Conservation (phyloP, 2,113 vertebrate genomes). For the Vulpes lagopus region DNA sequence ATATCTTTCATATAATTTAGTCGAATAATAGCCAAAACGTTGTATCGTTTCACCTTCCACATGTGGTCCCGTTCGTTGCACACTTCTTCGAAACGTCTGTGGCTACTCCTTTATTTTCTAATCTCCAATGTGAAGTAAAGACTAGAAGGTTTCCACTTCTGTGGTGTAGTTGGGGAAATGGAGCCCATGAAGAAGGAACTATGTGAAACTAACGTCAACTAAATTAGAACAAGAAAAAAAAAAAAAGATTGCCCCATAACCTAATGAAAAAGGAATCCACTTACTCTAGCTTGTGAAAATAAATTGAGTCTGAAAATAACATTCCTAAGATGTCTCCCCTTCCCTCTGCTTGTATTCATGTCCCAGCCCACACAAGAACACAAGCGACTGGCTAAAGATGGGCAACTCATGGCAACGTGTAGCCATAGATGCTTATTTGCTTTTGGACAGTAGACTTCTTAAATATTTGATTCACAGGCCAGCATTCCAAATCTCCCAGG, state of each 20-base stretch:
- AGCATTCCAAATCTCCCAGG: background rate
- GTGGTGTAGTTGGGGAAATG: background rate
- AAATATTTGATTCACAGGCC: background rate
- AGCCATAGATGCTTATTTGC: background rate
- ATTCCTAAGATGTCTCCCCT: background rate
- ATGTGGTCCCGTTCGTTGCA: background rate
- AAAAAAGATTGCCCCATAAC: background rate
- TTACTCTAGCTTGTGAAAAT: background rate
- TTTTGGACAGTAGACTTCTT: background rate
- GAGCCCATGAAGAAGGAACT: background rate
- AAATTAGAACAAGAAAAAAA: slow-evolving; percentile 1
- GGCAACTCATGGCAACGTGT: background rate
- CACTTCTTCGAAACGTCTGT: background rate
- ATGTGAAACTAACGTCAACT: background rate
- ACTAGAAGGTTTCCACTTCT: background rate
- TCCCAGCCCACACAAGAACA: background rate
- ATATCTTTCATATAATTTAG: background rate
- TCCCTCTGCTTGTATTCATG: background rate
- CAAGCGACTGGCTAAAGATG: background rate
- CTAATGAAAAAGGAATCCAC: background rate
- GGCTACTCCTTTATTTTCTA: background rate
- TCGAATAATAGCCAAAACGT: background rate
- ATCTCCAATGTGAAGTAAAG: background rate
- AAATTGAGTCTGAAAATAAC: background rate
- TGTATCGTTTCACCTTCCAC: background rate